Conservation (phyloP, 2,113 vertebrate species). For the Daphoenositta chrysoptera region DNA sequence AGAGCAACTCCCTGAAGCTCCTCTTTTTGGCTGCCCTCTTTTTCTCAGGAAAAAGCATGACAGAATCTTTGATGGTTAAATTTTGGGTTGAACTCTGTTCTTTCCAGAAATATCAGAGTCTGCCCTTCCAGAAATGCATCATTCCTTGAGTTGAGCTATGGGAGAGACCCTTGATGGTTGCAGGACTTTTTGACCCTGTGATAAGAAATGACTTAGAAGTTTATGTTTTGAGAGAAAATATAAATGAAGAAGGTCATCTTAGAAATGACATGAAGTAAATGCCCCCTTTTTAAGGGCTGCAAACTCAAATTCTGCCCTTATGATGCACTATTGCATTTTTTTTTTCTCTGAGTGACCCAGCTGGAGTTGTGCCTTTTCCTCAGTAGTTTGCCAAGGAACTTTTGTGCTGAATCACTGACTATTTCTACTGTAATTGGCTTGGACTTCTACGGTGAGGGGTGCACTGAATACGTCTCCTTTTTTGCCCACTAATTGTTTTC, state of each 20-base stretch:
- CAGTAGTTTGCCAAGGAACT: conserved; percentile 51
- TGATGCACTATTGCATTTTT: conserved; percentile 35
- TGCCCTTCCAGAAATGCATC: neutral
- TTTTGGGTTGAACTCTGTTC: neutral
- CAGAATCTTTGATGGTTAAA: neutral
- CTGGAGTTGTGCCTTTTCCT: conserved; percentile 58
- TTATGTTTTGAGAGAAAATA: neutral
- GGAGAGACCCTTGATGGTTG: neutral
- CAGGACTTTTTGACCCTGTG: neutral
- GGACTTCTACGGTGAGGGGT: conserved; percentile 31
- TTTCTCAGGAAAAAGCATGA: neutral
- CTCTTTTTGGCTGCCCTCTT: neutral
- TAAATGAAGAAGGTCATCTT: neutral
- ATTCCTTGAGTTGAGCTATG: neutral
- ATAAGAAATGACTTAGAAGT: neutral
- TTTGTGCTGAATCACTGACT: conserved; percentile 62
- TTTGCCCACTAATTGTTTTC: conserved; percentile 52
- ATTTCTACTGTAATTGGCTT: conserved; percentile 61
- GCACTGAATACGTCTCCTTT: conserved; percentile 26
- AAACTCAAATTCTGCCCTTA: conserved; percentile 28
- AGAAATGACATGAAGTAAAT: neutral
- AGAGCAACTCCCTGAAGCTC: neutral
- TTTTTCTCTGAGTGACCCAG: conserved; percentile 51
- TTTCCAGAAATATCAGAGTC: neutral
- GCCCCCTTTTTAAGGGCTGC: neutral